phyloP scores from a whole-genome alignment of 2,113 vertebrate species.

The Arenaria interpres region DNA sequence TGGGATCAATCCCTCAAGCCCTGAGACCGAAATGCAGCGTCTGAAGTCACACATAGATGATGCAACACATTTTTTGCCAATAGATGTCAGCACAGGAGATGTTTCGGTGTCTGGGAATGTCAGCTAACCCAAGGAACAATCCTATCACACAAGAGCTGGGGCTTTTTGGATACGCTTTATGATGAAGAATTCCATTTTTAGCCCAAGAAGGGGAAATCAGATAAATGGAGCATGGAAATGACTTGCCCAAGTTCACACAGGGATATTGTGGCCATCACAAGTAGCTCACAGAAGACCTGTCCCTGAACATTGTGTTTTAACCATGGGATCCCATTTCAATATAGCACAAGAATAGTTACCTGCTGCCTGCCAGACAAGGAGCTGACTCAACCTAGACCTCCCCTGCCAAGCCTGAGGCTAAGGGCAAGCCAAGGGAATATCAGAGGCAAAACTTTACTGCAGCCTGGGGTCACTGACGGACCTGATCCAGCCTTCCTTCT shows the following conservation, averaged over 20 bases:
- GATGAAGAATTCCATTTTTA: neutral
- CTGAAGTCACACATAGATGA: neutral
- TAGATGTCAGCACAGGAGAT: neutral
- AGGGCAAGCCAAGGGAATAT: neutral
- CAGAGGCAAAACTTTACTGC: neutral
- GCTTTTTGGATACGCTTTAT: neutral
- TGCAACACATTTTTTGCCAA: neutral
- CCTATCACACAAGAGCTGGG: neutral
- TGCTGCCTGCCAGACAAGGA: neutral
- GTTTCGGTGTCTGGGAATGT: neutral
- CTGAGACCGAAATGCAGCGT: rapidly evolving
- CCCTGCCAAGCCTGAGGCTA: neutral
- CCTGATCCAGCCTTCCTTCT: neutral
- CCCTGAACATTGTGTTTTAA: neutral
- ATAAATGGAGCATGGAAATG: neutral
- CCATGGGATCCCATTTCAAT: neutral
- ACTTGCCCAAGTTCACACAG: neutral
- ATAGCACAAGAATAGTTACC: neutral
- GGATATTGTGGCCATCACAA: neutral
- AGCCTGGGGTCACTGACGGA: neutral
- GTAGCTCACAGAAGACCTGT: neutral
- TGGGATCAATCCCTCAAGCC: neutral
- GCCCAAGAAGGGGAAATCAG: neutral
- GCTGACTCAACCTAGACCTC: neutral
- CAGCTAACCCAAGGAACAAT: neutral